Conservation (phyloP, 1,140 invertebrate species). For the Leptinotarsa texana region DNA sequence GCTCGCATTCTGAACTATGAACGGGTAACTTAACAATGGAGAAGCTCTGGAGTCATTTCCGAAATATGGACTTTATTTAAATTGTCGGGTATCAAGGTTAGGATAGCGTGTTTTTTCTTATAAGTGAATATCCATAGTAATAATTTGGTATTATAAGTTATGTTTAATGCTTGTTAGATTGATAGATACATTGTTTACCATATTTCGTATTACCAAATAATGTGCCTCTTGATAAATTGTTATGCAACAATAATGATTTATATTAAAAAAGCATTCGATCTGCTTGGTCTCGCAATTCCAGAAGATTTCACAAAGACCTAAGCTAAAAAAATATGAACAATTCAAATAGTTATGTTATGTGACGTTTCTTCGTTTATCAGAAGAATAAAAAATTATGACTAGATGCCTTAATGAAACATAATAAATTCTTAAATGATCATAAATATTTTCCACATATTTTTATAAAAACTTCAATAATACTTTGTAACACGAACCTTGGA, state of each 20-base stretch:
- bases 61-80: too few relatives aligned
- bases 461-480: constrained; percentile 20
- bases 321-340: constrained; percentile 37
- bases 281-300: constrained; percentile 48
- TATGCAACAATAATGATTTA: constrained; percentile 38
- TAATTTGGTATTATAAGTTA: background rate
- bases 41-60: too few relatives aligned
- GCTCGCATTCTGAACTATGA: too few relatives aligned
- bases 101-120: background rate
- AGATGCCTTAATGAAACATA: constrained; percentile 27
- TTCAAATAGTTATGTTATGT: constrained; percentile 8
- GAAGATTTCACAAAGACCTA: constrained; percentile 43
- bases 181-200: constrained; percentile 45
- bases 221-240: constrained; percentile 51
- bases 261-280: constrained; percentile 42
- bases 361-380: constrained; percentile 16
- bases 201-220: constrained; percentile 55
- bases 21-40: too few relatives aligned
- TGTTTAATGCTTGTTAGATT: constrained; percentile 41
- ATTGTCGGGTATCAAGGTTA: background rate
- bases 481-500: constrained; percentile 24
- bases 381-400: constrained; percentile 17
- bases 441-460: constrained; percentile 28
- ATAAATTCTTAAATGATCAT: constrained; percentile 27
- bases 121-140: constrained; percentile 2